phyloP scores from a whole-genome alignment of 92 coral and sea anemone species.

The Zoanthus gigantus region DNA sequence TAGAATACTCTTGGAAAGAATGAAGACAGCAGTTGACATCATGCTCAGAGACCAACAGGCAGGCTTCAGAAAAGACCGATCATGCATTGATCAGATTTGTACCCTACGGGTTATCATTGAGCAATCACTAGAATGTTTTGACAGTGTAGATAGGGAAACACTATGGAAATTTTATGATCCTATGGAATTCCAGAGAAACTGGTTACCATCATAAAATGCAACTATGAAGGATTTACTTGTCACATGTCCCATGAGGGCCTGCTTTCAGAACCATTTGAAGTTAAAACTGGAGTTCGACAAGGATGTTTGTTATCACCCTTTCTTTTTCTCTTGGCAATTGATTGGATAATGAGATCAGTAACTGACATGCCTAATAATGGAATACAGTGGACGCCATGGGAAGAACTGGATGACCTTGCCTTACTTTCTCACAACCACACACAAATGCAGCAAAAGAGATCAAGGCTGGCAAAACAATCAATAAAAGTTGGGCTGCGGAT shows the following conservation, averaged over 20 bases:
- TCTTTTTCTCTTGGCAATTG: too few relatives aligned
- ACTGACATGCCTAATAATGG: too few relatives aligned
- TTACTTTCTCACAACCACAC: too few relatives aligned
- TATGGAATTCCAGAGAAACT: too few relatives aligned
- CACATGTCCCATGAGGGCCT: neutral
- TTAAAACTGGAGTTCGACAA: conserved; percentile 12
- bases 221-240: neutral
- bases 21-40: neutral
- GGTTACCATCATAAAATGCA: neutral
- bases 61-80: neutral
- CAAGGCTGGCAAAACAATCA: neutral
- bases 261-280: too few relatives aligned
- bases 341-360: too few relatives aligned
- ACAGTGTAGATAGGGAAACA: neutral
- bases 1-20: too few relatives aligned
- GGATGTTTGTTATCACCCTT: neutral
- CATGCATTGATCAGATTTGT: neutral
- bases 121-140: neutral
- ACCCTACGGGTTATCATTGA: conserved; percentile 5
- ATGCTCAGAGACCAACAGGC: conserved; percentile 14
- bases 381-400: too few relatives aligned
- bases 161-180: too few relatives aligned
- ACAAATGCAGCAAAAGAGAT: neutral
- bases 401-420: too few relatives aligned
- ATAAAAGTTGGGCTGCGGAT: neutral